Percentiles rank a stretch among this genome's conserved stretches.
phyloP scores from a whole-genome alignment of 2,888 invertebrate genomes.

The Desoria tigrina region DNA sequence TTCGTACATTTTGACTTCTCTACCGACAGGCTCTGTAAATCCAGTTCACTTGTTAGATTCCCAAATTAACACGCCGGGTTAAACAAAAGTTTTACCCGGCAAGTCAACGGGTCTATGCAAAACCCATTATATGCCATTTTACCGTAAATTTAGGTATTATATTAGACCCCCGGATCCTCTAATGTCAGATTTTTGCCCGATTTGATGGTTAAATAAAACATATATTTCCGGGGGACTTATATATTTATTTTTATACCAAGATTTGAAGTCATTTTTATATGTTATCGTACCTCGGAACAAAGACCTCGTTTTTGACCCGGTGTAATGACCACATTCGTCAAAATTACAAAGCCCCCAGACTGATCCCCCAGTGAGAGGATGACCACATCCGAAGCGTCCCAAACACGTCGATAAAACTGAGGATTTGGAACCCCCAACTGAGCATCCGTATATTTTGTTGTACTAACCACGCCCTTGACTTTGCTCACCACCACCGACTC shows the following conservation, averaged over 20 bases:
- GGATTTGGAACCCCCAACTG: slow-evolving; percentile 40
- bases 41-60: background rate
- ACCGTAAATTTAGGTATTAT: no score
- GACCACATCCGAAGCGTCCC: slow-evolving; percentile 61
- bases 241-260: slow-evolving; percentile 13
- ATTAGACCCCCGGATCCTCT: no score
- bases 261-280: no score
- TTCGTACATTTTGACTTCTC: slow-evolving; percentile 53
- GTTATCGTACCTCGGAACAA: slow-evolving; percentile 56
- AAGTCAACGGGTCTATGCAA: no score
- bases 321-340: slow-evolving; percentile 60
- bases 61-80: no score
- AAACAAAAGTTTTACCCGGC: background rate
- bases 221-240: no score
- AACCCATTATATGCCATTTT: no score
- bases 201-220: no score
- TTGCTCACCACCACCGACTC: slow-evolving; percentile 58
- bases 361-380: slow-evolving; percentile 59
- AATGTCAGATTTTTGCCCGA: no score
- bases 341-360: slow-evolving; percentile 60
- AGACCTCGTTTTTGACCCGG: slow-evolving; percentile 57
- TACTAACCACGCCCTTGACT: slow-evolving; percentile 59
- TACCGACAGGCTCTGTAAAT: slow-evolving; percentile 51
- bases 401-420: slow-evolving; percentile 55
- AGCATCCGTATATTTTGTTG: slow-evolving; percentile 54